A percentile compares a stretch with the other conserved stretches of the same genome.
These are phyloP conservation scores for Drosophila prolongata DNA, from an alignment of 2,888 invertebrate genomes.

Conservation along the genomic window DNA sequence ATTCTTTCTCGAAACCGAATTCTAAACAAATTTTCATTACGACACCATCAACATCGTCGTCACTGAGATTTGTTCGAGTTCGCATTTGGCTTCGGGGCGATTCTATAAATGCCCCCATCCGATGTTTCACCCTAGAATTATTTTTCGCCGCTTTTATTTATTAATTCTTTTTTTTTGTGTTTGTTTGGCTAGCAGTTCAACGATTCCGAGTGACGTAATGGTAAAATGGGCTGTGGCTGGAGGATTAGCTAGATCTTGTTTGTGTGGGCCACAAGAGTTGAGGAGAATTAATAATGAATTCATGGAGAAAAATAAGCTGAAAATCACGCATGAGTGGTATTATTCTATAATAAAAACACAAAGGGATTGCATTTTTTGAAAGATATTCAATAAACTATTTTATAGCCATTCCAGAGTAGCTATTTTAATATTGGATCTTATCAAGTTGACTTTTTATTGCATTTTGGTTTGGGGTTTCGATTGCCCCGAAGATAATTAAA, in stretches of 20 bases:
- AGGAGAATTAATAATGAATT: constrained; percentile 3
- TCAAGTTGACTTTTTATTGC: neutral
- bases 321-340: neutral
- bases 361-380: neutral
- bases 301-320: neutral
- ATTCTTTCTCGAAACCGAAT: constrained; percentile 63
- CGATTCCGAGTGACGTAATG: constrained; percentile 61
- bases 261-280: neutral
- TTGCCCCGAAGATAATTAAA: constrained; percentile 13
- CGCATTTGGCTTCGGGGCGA: constrained; percentile 29
- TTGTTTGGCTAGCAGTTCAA: constrained; percentile 29
- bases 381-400: neutral
- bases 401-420: neutral
- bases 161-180: constrained; percentile 13
- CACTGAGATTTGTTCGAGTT: constrained; percentile 35
- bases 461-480: neutral
- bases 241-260: constrained; percentile 28
- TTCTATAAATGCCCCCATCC: constrained; percentile 56
- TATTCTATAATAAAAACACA: neutral
- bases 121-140: constrained; percentile 55
- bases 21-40: constrained; percentile 71
- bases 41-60: constrained; percentile 56
- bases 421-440: too few relatives aligned
- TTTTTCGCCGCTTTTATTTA: constrained; percentile 29
- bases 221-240: constrained; percentile 47